These are phyloP conservation scores for Porites lobata DNA, from an alignment of 92 coral and sea anemone species.

Conservation along the genomic window DNA sequence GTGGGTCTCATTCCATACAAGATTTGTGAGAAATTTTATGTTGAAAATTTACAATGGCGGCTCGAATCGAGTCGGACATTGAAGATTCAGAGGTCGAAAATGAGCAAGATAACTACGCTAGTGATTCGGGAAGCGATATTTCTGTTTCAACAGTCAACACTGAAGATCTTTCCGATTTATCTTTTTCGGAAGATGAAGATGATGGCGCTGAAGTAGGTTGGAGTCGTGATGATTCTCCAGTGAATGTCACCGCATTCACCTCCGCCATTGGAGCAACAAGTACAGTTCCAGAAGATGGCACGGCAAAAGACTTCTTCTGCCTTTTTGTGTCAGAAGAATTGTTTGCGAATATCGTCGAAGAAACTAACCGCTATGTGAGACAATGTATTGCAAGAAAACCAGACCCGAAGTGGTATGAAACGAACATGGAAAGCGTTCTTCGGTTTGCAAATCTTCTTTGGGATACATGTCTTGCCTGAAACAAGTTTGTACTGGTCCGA, in stretches of 20 bases:
- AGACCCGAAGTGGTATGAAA: constrained; percentile 35
- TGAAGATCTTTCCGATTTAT: constrained; percentile 53
- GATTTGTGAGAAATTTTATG: constrained; percentile 51
- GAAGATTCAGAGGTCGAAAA: constrained; percentile 58
- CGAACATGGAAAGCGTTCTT: constrained; percentile 27
- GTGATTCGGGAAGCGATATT: constrained; percentile 60
- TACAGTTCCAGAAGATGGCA: constrained; percentile 33
- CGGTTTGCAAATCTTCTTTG: constrained; percentile 26
- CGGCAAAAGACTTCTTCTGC: constrained; percentile 18
- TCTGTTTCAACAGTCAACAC: constrained; percentile 64
- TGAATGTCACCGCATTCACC: constrained; percentile 19
- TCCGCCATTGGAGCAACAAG: constrained; percentile 8
- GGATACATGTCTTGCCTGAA: constrained; percentile 31
- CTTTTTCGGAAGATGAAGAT: constrained; percentile 54
- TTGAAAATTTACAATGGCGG: constrained; percentile 55
- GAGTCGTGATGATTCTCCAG: constrained; percentile 32
- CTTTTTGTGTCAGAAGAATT: constrained; percentile 31
- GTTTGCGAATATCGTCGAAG: constrained; percentile 26
- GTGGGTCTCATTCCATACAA: constrained; percentile 55
- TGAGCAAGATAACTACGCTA: constrained; percentile 48
- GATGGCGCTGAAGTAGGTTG: constrained; percentile 34
- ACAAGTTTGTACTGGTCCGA: constrained; percentile 37
- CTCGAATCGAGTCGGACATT: constrained; percentile 59
- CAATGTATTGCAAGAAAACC: constrained; percentile 15
- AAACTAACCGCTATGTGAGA: constrained; percentile 30